Percentiles rank a stretch among this genome's conserved stretches.
Evolutionary conservation across 2,888 invertebrate genomes (phyloP).

Genomic region (Caenorhabditis angaria): DNA sequence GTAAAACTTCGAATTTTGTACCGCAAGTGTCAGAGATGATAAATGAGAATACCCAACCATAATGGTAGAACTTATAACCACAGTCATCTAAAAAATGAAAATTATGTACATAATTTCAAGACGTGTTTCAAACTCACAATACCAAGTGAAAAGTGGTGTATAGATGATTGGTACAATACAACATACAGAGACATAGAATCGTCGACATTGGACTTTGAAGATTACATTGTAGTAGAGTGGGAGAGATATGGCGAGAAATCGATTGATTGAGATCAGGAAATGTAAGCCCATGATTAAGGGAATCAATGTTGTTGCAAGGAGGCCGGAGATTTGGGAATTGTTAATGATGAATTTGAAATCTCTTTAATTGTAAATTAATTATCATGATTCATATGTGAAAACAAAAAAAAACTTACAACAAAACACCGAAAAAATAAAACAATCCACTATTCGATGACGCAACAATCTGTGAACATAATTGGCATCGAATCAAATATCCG

Average conservation of each 20-base stretch:
- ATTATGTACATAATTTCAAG: too few species aligned
- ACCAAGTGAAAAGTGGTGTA: not conserved
- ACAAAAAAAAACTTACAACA: constrained; percentile 17
- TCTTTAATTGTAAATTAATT: not conserved
- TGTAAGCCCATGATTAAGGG: constrained; percentile 13
- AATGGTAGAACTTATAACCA: not conserved
- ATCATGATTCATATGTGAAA: too few species aligned
- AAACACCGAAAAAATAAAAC: constrained; percentile 17
- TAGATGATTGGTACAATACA: not conserved
- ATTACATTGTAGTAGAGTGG: not conserved
- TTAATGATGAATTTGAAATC: not conserved
- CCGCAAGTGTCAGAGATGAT: not conserved
- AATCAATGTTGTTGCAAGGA: constrained; percentile 13
- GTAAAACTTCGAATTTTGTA: not conserved
- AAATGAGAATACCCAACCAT: not conserved
- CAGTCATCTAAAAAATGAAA: not conserved
- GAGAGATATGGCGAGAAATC: not conserved
- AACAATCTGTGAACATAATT: too few species aligned
- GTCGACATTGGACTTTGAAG: not conserved
- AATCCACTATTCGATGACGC: constrained; percentile 12
- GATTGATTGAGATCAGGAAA: constrained; percentile 24
- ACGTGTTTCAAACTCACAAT: not conserved
- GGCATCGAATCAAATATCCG: not conserved
- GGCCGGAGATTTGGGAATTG: constrained; percentile 4
- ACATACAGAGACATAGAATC: not conserved